Percentiles rank a stretch among this genome's conserved stretches.
phyloP scores from a whole-genome alignment of 2,797 vertebrate species.

The Botia almorhae region DNA sequence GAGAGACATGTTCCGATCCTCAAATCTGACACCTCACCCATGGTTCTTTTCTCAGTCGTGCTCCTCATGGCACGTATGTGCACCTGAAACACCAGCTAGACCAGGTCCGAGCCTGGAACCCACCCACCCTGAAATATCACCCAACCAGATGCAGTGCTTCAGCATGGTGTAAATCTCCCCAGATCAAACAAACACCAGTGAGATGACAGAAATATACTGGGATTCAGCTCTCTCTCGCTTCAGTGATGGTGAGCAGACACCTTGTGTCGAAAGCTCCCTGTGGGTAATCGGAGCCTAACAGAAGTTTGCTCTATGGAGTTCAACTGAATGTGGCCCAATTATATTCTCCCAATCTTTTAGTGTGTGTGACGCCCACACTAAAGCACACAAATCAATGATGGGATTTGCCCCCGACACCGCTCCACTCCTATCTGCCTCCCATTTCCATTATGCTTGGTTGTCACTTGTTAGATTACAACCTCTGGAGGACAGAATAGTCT shows the following conservation, averaged over 20 bases:
- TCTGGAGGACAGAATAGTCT: constrained; percentile 74
- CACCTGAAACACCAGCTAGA: constrained; percentile 61
- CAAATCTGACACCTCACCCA: constrained; percentile 35
- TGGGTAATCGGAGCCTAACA: constrained; percentile 54
- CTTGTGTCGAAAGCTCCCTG: constrained; percentile 53
- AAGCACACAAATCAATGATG: constrained; percentile 78
- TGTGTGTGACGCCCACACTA: constrained; percentile 59
- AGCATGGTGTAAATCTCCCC: constrained; percentile 69
- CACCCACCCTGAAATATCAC: constrained; percentile 49
- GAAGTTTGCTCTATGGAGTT: constrained; percentile 65
- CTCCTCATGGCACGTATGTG: constrained; percentile 72
- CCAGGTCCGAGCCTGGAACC: constrained; percentile 62
- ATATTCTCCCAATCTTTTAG: constrained; percentile 71
- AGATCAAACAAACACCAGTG: constrained; percentile 78
- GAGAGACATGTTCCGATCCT: neutral
- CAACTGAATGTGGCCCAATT: constrained; percentile 75
- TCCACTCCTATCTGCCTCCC: constrained; percentile 68
- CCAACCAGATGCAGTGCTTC: neutral
- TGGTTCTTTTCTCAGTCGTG: no score
- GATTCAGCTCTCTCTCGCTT: constrained; percentile 20
- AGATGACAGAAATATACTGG: constrained; percentile 68
- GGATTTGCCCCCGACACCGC: constrained; percentile 71
- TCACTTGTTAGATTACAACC: constrained; percentile 79
- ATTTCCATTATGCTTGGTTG: constrained; percentile 74
- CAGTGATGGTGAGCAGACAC: constrained; percentile 37